Evolutionary conservation across 2,797 vertebrate species (phyloP).

Genomic region (Phylloscopus collybita): DNA sequence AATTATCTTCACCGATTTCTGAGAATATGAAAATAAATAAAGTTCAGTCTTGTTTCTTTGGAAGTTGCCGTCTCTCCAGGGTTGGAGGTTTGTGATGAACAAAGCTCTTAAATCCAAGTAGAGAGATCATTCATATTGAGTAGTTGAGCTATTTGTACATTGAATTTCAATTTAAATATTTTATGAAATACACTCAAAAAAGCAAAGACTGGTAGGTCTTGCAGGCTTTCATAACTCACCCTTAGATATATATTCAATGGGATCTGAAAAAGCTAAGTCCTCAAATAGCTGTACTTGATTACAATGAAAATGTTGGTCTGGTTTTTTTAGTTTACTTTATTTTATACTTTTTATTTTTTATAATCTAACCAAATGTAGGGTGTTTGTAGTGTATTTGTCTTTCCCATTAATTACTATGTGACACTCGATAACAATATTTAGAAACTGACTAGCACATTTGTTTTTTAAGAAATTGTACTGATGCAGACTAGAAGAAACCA

Average conservation of each 20-base stretch:
- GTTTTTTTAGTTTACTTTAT: background rate
- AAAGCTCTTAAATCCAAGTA: background rate
- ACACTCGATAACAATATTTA: background rate
- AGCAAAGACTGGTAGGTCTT: background rate
- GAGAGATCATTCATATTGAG: background rate
- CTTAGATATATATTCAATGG: background rate
- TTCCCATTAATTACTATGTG: background rate
- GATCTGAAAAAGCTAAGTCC: background rate
- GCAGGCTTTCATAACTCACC: background rate
- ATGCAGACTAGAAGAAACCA: background rate
- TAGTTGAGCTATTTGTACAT: background rate
- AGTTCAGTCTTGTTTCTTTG: background rate
- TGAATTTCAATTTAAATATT: background rate
- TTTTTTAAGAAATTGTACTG: background rate
- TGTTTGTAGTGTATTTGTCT: background rate
- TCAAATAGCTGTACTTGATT: background rate
- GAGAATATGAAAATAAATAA: background rate
- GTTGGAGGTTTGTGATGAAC: background rate
- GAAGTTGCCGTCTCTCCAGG: background rate
- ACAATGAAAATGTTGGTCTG: accelerated
- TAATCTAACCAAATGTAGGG: background rate
- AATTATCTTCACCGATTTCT: background rate
- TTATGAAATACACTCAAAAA: background rate
- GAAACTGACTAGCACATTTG: background rate
- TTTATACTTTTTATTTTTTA: background rate